Evolutionary conservation across 1,140 invertebrate genomes (phyloP).

Genomic region (Venturia canescens): DNA sequence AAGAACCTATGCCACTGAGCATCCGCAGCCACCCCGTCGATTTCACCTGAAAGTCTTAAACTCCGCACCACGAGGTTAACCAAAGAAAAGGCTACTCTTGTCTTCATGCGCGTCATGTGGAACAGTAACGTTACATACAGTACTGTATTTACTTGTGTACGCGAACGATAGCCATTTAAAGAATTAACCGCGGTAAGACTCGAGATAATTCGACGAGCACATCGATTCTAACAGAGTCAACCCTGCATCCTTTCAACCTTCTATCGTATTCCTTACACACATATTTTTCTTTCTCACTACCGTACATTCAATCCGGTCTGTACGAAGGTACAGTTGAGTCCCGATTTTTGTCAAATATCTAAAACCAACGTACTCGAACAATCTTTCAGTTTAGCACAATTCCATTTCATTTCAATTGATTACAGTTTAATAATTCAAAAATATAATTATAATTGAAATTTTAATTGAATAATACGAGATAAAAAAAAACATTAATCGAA

Average conservation of each 20-base stretch:
- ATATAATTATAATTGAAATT: too few species aligned
- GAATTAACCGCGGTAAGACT: constrained; percentile 47
- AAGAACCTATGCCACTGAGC: constrained; percentile 40
- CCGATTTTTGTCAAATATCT: too few species aligned
- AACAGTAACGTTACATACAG: not conserved
- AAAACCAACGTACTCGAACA: too few species aligned
- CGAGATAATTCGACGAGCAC: constrained; percentile 27
- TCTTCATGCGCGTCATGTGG: not conserved
- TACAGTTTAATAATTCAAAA: too few species aligned
- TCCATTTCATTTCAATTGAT: too few species aligned
- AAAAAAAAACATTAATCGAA: too few species aligned
- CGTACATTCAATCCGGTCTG: not conserved
- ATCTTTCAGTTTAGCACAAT: too few species aligned
- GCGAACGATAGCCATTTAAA: constrained; percentile 42
- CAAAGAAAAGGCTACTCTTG: not conserved
- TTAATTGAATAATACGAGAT: too few species aligned
- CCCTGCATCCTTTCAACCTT: too few species aligned
- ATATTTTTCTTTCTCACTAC: not conserved
- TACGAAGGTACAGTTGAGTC: too few species aligned
- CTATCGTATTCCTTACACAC: not conserved
- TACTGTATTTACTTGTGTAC: not conserved
- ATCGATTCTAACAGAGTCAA: not conserved
- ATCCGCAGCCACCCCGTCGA: constrained; percentile 20
- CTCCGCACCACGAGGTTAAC: not conserved
- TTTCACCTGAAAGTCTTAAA: constrained; percentile 18